phyloP scores from a whole-genome alignment of 2,888 invertebrate genomes.

The Fabriciana adippe region DNA sequence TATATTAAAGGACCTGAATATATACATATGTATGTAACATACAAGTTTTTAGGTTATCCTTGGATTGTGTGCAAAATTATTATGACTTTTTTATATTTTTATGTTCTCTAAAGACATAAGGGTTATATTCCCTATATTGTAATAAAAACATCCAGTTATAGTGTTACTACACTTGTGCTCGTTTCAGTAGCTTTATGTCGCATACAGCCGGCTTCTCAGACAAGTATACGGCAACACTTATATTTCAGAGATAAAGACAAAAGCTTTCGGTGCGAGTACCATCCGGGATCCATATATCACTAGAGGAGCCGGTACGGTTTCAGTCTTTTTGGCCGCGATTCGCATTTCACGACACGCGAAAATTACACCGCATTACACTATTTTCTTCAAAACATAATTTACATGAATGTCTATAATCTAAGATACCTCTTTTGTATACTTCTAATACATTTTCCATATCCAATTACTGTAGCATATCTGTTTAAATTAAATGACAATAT shows the following conservation, averaged over 20 bases:
- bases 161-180: background rate
- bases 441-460: no score
- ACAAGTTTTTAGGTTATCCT: no score
- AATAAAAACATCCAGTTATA: background rate
- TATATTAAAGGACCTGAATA: background rate
- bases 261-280: conserved; percentile 11
- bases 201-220: background rate
- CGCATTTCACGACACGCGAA: background rate
- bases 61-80: no score
- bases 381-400: background rate
- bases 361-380: conserved; percentile 2
- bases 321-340: conserved; percentile 24
- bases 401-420: background rate
- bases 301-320: background rate
- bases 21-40: background rate
- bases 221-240: background rate
- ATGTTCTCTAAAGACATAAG: background rate
- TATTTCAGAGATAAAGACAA: background rate
- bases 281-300: conserved; percentile 27
- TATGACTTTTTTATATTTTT: background rate
- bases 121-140: background rate
- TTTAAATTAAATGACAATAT: background rate
- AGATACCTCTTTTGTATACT: no score
- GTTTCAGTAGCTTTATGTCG: background rate
- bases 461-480: background rate